Conservation (phyloP, 2,888 invertebrate genomes). For the Horisme vitalbata region DNA sequence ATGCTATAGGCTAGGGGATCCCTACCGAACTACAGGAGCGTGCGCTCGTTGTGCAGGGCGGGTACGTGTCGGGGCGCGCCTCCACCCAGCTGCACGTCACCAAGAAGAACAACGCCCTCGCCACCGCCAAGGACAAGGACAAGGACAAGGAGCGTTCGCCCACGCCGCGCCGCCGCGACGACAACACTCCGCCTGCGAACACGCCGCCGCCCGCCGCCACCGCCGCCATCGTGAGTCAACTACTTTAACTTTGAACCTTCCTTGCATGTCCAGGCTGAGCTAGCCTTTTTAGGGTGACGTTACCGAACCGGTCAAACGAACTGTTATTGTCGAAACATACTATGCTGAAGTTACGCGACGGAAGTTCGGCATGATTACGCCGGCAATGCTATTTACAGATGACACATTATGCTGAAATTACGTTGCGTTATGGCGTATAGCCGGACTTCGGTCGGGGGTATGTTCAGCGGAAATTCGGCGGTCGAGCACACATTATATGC, state of each 20-base stretch:
- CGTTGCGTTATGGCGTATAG: too few relatives aligned
- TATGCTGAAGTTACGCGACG: too few relatives aligned
- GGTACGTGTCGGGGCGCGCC: conserved; percentile 85
- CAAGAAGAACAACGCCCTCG: conserved; percentile 91
- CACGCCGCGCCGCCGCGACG: conserved; percentile 45
- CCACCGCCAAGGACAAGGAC: conserved; percentile 74
- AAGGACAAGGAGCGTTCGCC: conserved; percentile 74
- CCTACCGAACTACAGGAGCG: conserved; percentile 86
- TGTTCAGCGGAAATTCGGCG: too few relatives aligned
- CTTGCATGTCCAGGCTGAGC: too few relatives aligned
- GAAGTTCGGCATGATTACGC: too few relatives aligned
- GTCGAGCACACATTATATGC: too few relatives aligned
- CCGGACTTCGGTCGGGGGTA: too few relatives aligned
- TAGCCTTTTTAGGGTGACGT: too few relatives aligned
- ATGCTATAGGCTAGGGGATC: conserved; percentile 72
- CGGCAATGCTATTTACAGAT: too few relatives aligned
- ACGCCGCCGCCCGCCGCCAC: conserved; percentile 66
- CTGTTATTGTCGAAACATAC: too few relatives aligned
- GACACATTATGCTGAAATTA: too few relatives aligned
- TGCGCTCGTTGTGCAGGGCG: conserved; percentile 86
- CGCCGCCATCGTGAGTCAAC: conserved; percentile 55
- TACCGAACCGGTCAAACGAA: too few relatives aligned
- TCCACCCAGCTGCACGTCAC: conserved; percentile 86
- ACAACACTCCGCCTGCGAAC: conserved; percentile 51
- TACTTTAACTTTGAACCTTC: neutral